phyloP scores from a whole-genome alignment of 1,140 invertebrate genomes.

The Saxidomus purpurata region DNA sequence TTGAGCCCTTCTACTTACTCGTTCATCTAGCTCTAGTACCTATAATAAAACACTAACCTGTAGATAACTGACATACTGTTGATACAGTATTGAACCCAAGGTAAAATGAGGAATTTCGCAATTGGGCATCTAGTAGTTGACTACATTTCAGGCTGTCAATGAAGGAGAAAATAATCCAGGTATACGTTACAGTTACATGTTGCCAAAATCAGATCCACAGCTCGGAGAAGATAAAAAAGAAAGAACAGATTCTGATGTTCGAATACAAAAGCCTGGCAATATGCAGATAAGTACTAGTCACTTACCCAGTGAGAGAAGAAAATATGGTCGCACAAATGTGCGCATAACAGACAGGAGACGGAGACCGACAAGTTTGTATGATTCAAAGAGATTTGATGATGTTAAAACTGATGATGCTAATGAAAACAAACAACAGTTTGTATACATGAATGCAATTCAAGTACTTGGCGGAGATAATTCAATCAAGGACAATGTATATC shows the following conservation, averaged over 20 bases:
- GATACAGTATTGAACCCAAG: too few species aligned
- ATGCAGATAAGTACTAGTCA: conserved; percentile 36
- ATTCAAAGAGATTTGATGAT: neutral
- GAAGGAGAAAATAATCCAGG: conserved; percentile 49
- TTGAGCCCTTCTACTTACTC: too few species aligned
- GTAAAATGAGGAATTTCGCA: too few species aligned
- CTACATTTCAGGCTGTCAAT: conserved; percentile 53
- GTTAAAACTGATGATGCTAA: neutral
- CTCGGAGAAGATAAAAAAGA: neutral
- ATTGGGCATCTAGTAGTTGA: too few species aligned
- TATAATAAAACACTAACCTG: too few species aligned
- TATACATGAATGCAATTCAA: conserved; percentile 47
- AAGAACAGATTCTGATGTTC: neutral
- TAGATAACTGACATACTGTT: too few species aligned
- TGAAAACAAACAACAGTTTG: conserved; percentile 26
- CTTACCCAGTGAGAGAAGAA: conserved; percentile 3
- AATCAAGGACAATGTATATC: neutral
- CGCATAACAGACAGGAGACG: conserved; percentile 20
- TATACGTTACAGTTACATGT: conserved; percentile 39
- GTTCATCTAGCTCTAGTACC: too few species aligned
- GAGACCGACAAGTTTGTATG: neutral
- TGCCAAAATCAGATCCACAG: neutral
- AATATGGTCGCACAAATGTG: conserved; percentile 42
- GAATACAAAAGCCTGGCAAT: neutral
- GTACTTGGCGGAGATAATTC: conserved; percentile 36